Conservation (phyloP, 92 coral and sea anemone species). For the Heteractis magnifica region DNA sequence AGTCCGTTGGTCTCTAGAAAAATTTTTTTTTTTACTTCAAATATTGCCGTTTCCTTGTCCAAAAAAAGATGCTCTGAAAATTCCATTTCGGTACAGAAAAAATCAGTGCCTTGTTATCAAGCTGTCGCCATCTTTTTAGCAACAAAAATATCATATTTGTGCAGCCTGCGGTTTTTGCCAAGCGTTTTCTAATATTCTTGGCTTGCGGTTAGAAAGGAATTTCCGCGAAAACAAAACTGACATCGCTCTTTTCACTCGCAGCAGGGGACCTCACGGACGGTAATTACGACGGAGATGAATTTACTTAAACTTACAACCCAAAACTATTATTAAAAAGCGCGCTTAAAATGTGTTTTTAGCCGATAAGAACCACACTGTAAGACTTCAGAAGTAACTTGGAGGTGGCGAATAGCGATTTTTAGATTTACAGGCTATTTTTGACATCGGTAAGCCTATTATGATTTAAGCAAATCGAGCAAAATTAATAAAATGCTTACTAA, state of each 20-base stretch:
- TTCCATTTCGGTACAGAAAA: not conserved
- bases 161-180: not conserved
- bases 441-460: not conserved
- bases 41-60: not conserved
- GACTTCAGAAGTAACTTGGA: not conserved
- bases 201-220: not conserved
- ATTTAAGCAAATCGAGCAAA: not conserved
- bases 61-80: not conserved
- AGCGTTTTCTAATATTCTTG: not conserved
- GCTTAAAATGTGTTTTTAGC: not conserved
- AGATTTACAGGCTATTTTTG: not conserved
- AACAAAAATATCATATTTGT: not conserved
- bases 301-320: not conserved
- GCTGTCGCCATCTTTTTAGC: not conserved
- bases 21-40: not conserved
- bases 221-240: not conserved
- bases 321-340: not conserved
- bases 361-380: not conserved
- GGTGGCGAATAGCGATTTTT: not conserved
- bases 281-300: not conserved
- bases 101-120: not conserved
- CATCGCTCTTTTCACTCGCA: not conserved
- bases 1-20: slow-evolving; percentile 12
- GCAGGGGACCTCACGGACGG: slow-evolving; percentile 25
- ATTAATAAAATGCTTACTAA: not conserved